Evolutionary conservation across 2,797 vertebrate genomes (phyloP).

Genomic region (Sebastes diploproa): DNA sequence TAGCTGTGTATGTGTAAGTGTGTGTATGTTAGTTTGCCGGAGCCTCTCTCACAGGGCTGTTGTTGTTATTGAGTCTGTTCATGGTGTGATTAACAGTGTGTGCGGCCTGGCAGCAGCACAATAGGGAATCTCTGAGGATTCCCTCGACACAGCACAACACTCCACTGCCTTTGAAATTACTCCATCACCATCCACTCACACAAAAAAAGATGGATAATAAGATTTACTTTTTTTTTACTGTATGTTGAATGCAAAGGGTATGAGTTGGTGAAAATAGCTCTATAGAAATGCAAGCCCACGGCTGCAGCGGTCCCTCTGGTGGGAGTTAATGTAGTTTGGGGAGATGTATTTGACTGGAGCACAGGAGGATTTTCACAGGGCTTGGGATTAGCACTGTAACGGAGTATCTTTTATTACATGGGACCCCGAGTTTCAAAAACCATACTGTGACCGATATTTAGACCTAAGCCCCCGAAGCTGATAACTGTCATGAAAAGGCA

Average conservation of each 20-base stretch:
- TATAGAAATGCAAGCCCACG: conserved; percentile 72
- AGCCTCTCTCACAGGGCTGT: conserved; percentile 63
- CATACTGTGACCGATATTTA: conserved; percentile 87
- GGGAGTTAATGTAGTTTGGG: conserved; percentile 81
- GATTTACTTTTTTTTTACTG: conserved; percentile 63
- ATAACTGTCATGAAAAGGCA: conserved; percentile 84
- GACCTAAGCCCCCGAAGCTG: conserved; percentile 84
- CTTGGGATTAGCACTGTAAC: conserved; percentile 83
- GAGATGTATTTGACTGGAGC: conserved; percentile 77
- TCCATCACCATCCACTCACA: conserved; percentile 72
- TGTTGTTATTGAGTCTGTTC: conserved; percentile 78
- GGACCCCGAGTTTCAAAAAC: conserved; percentile 80
- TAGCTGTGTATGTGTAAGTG: conserved; percentile 21
- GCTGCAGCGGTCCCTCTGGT: conserved; percentile 68
- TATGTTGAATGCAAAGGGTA: conserved; percentile 75
- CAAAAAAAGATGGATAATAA: conserved; percentile 75
- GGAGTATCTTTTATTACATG: conserved; percentile 81
- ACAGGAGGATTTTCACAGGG: conserved; percentile 79
- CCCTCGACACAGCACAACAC: conserved; percentile 69
- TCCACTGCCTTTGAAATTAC: conserved; percentile 78
- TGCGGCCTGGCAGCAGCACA: conserved; percentile 73
- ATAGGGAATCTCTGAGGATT: conserved; percentile 73
- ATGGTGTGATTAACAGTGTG: conserved; percentile 78
- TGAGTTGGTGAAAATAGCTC: conserved; percentile 71
- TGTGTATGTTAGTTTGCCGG: conserved; percentile 22